These are phyloP conservation scores for Cantharis flavilabris DNA, from an alignment of 2,888 invertebrate genomes.

Conservation along the genomic window DNA sequence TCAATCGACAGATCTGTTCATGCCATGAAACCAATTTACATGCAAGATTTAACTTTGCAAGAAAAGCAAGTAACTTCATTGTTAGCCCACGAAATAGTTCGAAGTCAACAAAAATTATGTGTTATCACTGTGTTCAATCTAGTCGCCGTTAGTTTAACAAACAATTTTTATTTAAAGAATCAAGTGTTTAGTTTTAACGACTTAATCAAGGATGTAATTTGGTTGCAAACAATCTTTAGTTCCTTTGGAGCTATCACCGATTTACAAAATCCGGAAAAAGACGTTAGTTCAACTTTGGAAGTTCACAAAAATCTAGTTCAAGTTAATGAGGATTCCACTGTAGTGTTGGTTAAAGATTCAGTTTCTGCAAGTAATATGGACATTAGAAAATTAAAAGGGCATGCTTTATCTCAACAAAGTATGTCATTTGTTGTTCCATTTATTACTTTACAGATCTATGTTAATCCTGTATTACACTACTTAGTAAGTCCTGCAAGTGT, in stretches of 20 bases:
- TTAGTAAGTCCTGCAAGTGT: conserved; percentile 68
- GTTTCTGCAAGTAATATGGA: conserved; percentile 56
- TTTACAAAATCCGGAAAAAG: conserved; percentile 53
- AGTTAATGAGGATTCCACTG: conserved; percentile 49
- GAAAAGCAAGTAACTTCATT: conserved; percentile 67
- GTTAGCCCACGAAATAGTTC: conserved; percentile 72
- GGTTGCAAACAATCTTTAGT: conserved; percentile 58
- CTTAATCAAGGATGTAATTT: conserved; percentile 59
- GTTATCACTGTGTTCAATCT: conserved; percentile 76
- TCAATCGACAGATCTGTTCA: conserved; percentile 57
- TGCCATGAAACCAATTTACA: conserved; percentile 60
- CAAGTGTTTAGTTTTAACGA: conserved; percentile 55
- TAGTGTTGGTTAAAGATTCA: conserved; percentile 54
- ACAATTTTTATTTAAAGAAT: conserved; percentile 57
- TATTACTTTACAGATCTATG: conserved; percentile 74
- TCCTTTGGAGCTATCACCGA: conserved; percentile 53
- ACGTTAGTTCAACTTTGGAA: conserved; percentile 62
- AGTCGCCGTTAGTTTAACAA: conserved; percentile 65
- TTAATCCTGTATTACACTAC: conserved; percentile 76
- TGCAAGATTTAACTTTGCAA: conserved; percentile 63
- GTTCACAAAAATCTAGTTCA: conserved; percentile 62
- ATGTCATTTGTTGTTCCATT: conserved; percentile 73
- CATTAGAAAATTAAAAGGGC: conserved; percentile 64
- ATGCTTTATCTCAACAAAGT: conserved; percentile 66
- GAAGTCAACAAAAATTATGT: conserved; percentile 70